Percentiles rank a stretch among this genome's conserved stretches.
Conservation (phyloP, 2,113 vertebrate species). For the Lichenostomus cassidix region DNA sequence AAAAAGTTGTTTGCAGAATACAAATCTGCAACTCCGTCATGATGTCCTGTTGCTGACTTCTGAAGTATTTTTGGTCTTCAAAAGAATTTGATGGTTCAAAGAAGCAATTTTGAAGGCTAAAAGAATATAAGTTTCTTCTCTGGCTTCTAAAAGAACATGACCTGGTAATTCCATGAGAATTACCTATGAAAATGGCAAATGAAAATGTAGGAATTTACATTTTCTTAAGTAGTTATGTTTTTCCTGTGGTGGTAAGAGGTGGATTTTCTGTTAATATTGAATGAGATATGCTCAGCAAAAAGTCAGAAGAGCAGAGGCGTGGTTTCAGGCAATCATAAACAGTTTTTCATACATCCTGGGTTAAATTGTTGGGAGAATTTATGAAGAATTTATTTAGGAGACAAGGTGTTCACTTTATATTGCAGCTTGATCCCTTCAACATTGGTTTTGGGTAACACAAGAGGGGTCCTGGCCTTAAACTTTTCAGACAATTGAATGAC, state of each 20-base stretch:
- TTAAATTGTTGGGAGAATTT: constrained; percentile 47
- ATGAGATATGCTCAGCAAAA: not conserved
- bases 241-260: not conserved
- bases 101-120: not conserved
- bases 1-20: not conserved
- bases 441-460: not conserved
- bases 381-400: constrained; percentile 9
- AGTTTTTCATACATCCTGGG: not conserved
- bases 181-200: not conserved
- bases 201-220: not conserved
- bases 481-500: constrained; percentile 13
- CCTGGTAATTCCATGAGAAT: not conserved
- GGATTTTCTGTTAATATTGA: constrained; percentile 8
- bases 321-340: constrained; percentile 65
- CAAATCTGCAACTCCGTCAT: not conserved
- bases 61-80: not conserved
- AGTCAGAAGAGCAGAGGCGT: constrained; percentile 9
- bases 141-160: not conserved
- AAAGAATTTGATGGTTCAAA: not conserved
- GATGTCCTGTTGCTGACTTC: not conserved
- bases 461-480: constrained; percentile 34
- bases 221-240: not conserved
- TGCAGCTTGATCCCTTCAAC: constrained; percentile 31
- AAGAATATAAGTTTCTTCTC: not conserved
- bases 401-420: constrained; percentile 21